Percentiles rank a stretch among this genome's conserved stretches.
These are phyloP conservation scores for Coregonus ussuriensis DNA, from an alignment of 2,797 vertebrate species.

Conservation along the genomic window DNA sequence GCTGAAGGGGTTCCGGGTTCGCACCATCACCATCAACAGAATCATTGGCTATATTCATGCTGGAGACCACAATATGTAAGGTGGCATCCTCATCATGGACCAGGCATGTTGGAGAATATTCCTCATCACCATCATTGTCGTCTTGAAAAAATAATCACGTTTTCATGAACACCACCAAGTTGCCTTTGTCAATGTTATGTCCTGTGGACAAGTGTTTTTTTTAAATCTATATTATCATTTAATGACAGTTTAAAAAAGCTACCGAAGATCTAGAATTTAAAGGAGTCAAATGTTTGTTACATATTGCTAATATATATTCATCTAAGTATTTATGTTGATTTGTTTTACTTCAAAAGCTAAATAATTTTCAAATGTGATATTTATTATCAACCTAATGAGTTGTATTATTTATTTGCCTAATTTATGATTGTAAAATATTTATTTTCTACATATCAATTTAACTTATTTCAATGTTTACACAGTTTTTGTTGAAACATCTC, in stretches of 20 bases:
- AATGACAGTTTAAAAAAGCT: neutral
- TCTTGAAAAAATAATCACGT: neutral
- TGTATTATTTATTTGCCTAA: neutral
- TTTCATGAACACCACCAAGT: too few species aligned
- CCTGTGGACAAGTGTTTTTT: too few species aligned
- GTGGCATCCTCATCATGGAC: neutral
- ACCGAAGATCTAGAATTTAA: neutral
- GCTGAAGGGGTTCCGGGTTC: slow-evolving; percentile 69
- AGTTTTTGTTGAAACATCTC: too few species aligned
- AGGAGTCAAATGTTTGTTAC: neutral
- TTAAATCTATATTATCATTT: too few species aligned
- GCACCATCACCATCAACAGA: slow-evolving; percentile 72
- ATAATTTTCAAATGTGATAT: neutral
- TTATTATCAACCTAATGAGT: neutral
- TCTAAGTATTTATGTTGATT: neutral
- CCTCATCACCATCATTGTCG: neutral
- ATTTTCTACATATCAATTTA: neutral
- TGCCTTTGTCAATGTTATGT: too few species aligned
- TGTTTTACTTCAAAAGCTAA: neutral
- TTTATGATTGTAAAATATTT: neutral
- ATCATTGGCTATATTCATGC: slow-evolving; percentile 60
- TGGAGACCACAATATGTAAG: slow-evolving; percentile 41
- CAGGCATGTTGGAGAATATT: neutral
- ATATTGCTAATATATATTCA: neutral
- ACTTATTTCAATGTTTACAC: too few species aligned